Base-by-base conservation (phyloP, 2,797 vertebrate genomes). In the Mergus octosetaceus region DNA sequence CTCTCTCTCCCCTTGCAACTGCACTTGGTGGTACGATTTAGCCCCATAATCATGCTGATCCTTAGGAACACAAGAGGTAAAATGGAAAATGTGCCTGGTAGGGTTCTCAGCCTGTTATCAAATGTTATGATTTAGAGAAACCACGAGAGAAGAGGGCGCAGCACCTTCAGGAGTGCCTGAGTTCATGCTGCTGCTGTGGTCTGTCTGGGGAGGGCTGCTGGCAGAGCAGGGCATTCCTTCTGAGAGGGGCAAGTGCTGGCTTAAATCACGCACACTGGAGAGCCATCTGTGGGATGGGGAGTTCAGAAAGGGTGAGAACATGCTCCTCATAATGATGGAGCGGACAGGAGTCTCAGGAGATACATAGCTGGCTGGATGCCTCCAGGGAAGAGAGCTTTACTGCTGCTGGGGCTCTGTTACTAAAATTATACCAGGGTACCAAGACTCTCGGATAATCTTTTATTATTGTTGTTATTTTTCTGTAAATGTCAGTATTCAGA, bases 251-350 rank as follows among this genome's bases (percentile, higher is more conserved):
- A 45, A 85, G 60, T 39, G 66, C 45, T 75, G 0, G 0, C 66
- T 72, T 38, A 6, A 15, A 30, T 10, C 6, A 3, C 28, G 32
- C 25, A 13, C 2, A 0, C 32, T 69, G 11, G 5, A 30, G 25
- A 38, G 57, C 39, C 3, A 8, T 71, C 22, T 65, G 53, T 17
- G 49, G 79, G 4, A 1, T 15, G 15, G 18, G 45, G 21, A 22
- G 53, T 87, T 77, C 2, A 4, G 43, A 54, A 53, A 39, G 32
- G 30, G 15, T 30, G 34, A 53, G 32, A 60, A 17, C 21, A 2
- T 3, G 1, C 64, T 80, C 83, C 17, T 43, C 25, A 0, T 43
- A 75, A 18, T 3, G n/a, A 7, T 54, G 22, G 6, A 0, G 0
- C 6, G 27, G 54, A 24, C 32, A n/a, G 49, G 72, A 82, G 17